These are phyloP conservation scores for Sylvietta virens DNA, from an alignment of 2,113 vertebrate genomes.

Conservation along the genomic window DNA sequence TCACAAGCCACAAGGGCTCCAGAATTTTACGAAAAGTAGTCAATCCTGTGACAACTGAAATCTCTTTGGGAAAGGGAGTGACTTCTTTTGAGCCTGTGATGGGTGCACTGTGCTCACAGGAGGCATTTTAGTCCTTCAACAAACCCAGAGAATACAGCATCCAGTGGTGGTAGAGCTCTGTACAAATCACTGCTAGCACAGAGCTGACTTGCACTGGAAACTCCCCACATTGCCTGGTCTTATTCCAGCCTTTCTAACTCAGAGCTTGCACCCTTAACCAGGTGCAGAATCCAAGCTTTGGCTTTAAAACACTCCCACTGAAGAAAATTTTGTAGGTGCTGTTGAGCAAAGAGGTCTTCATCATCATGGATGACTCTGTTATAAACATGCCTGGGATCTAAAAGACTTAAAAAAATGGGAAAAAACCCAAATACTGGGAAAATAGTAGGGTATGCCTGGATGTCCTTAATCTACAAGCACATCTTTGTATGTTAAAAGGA, in stretches of 20 bases:
- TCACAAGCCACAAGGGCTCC: not conserved
- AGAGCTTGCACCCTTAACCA: not conserved
- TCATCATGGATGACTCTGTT: not conserved
- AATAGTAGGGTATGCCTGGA: not conserved
- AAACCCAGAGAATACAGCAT: not conserved
- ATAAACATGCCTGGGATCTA: not conserved
- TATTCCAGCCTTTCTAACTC: not conserved
- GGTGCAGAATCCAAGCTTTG: not conserved
- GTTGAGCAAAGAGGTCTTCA: not conserved
- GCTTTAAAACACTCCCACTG: not conserved
- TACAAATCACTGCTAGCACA: not conserved
- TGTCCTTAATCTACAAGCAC: not conserved
- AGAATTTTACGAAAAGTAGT: not conserved
- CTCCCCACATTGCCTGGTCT: not conserved
- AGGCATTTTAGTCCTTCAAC: not conserved
- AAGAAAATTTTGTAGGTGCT: not conserved
- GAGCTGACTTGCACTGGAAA: not conserved
- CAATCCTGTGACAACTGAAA: not conserved
- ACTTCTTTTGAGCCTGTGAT: not conserved
- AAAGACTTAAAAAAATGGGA: not conserved
- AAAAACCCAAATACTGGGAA: rapidly evolving
- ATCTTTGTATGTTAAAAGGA: not conserved
- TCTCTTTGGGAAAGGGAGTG: not conserved
- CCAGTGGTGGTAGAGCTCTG: not conserved
- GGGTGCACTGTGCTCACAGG: not conserved